phyloP scores from a whole-genome alignment of 1,140 invertebrate species.

The Micrasema minimum region DNA sequence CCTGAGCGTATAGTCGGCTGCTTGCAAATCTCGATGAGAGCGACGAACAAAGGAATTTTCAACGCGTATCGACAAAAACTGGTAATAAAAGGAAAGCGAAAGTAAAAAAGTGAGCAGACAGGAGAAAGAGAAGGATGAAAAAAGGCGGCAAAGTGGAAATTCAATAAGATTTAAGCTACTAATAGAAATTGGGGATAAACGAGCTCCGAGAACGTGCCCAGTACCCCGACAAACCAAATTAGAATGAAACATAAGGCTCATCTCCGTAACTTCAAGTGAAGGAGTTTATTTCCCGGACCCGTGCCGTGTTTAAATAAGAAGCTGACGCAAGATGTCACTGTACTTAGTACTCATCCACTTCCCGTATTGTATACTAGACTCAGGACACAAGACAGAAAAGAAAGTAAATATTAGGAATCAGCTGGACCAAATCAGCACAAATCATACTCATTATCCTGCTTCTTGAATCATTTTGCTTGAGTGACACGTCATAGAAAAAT shows the following conservation, averaged over 20 bases:
- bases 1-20: neutral
- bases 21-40: conserved; percentile 13
- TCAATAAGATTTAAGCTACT: conserved; percentile 54
- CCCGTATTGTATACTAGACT: too few relatives aligned
- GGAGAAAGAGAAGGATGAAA: conserved; percentile 31
- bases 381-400: too few relatives aligned
- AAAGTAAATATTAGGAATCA: too few relatives aligned
- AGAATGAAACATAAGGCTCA: conserved; percentile 43
- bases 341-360: too few relatives aligned
- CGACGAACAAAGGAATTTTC: conserved; percentile 47
- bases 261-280: conserved; percentile 10
- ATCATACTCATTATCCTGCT: too few relatives aligned
- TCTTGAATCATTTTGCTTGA: too few relatives aligned
- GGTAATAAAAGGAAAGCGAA: conserved; percentile 48
- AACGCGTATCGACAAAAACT: conserved; percentile 44
- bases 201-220: conserved; percentile 48
- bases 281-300: neutral
- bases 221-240: conserved; percentile 48
- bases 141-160: conserved; percentile 53
- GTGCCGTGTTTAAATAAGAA: neutral
- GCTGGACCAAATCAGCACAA: too few relatives aligned
- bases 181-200: conserved; percentile 54
- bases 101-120: conserved; percentile 38
- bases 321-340: neutral
- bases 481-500: too few relatives aligned